Conservation (phyloP, 2,888 invertebrate species). For the Drosophila ezoana region DNA sequence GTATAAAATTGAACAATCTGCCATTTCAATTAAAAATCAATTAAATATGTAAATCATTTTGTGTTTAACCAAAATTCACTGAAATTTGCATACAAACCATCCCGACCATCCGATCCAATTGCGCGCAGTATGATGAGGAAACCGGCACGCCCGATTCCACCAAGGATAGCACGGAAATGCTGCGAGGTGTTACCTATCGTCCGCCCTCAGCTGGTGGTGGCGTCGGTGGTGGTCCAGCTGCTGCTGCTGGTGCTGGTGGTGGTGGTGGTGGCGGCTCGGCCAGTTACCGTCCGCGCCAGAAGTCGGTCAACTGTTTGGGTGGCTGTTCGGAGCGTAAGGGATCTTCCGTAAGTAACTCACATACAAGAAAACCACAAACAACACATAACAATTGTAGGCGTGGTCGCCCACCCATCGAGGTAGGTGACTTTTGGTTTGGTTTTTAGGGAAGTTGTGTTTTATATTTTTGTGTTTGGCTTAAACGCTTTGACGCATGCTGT, state of each 20-base stretch:
- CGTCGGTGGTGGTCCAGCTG: conserved; percentile 44
- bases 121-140: conserved; percentile 85
- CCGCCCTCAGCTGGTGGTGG: conserved; percentile 83
- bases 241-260: conserved; percentile 60
- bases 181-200: conserved; percentile 88
- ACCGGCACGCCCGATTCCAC: conserved; percentile 86
- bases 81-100: conserved; percentile 66
- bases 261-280: conserved; percentile 53
- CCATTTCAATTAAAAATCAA: conserved; percentile 76
- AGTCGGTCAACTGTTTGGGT: conserved; percentile 89
- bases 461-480: neutral
- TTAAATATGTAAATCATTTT: conserved; percentile 80
- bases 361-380: neutral
- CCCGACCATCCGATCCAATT: conserved; percentile 16
- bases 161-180: conserved; percentile 86
- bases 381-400: conserved; percentile 2
- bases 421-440: conserved; percentile 34
- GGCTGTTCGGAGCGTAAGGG: conserved; percentile 90
- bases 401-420: conserved; percentile 12
- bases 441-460: conserved; percentile 2
- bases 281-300: conserved; percentile 80
- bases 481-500: conserved; percentile 49
- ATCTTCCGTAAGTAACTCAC: conserved; percentile 89
- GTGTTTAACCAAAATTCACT: conserved; percentile 74
- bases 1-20: conserved; percentile 45